Conservation (phyloP, 2,888 invertebrate genomes). For the Pristionchus entomophagus region DNA sequence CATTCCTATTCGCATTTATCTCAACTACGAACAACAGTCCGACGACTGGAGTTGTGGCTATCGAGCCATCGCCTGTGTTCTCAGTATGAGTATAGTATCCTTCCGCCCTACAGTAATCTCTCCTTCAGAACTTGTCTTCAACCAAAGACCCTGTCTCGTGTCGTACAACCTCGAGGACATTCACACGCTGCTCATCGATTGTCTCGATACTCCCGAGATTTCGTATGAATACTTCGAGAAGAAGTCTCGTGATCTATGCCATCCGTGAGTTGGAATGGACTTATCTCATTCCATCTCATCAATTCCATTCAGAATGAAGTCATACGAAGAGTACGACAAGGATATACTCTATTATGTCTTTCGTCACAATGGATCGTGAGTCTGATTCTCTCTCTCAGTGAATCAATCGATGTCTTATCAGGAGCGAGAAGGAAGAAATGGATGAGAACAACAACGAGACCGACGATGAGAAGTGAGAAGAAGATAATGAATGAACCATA, state of each 20-base stretch:
- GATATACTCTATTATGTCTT: neutral
- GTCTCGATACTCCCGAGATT: neutral
- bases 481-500: neutral
- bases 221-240: neutral
- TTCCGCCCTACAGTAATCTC: neutral
- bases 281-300: neutral
- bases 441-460: conserved; percentile 13
- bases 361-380: neutral
- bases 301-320: neutral
- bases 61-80: conserved; percentile 26
- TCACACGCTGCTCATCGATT: conserved; percentile 27
- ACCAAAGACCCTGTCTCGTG: no score
- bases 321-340: neutral
- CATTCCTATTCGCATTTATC: neutral
- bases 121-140: neutral
- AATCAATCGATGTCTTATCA: neutral
- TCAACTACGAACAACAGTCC: conserved; percentile 2
- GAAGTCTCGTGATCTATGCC: neutral
- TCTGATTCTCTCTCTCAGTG: neutral
- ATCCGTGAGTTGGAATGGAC: no score
- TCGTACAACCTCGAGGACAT: neutral
- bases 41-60: conserved; percentile 46
- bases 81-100: neutral
- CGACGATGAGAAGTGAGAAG: neutral
- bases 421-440: neutral